Conservation (phyloP, 1,140 invertebrate genomes). For the Caenorhabditis inopinata region DNA sequence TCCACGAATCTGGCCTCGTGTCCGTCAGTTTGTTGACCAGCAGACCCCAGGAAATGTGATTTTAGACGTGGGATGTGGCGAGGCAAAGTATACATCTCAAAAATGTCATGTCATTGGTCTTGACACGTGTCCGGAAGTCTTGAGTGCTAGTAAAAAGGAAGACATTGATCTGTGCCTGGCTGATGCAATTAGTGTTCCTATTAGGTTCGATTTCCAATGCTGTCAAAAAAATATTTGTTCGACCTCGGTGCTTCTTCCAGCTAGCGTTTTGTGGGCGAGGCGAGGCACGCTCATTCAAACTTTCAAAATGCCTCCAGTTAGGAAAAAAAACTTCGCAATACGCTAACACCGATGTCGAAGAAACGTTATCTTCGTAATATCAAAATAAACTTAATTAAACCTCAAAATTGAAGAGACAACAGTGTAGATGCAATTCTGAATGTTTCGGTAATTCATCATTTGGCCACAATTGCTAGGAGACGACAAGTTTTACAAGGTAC, state of each 20-base stretch:
- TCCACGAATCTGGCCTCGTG: neutral
- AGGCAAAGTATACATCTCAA: constrained; percentile 41
- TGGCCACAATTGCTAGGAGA: constrained; percentile 35
- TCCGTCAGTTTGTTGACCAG: neutral
- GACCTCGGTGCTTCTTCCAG: too few relatives aligned
- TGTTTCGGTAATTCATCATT: constrained; percentile 48
- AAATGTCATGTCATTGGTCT: constrained; percentile 43
- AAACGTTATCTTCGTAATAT: too few relatives aligned
- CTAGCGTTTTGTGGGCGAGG: too few relatives aligned
- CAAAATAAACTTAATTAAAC: too few relatives aligned
- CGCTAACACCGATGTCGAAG: too few relatives aligned
- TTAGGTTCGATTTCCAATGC: neutral
- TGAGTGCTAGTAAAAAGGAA: neutral
- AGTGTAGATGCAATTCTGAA: constrained; percentile 40
- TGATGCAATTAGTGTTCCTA: constrained; percentile 43
- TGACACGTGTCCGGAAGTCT: constrained; percentile 44
- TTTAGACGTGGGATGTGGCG: constrained; percentile 38
- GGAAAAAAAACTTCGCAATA: too few relatives aligned
- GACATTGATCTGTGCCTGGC: constrained; percentile 34
- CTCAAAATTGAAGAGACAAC: constrained; percentile 31
- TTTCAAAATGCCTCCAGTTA: too few relatives aligned
- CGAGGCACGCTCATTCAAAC: too few relatives aligned
- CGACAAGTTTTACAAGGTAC: constrained; percentile 37
- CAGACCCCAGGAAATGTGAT: neutral
- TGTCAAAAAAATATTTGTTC: neutral